Evolutionary conservation across 2,888 invertebrate species (phyloP), one percentile per base, ranked within the genome.

Genomic region (Metacarcinus magister): DNA sequence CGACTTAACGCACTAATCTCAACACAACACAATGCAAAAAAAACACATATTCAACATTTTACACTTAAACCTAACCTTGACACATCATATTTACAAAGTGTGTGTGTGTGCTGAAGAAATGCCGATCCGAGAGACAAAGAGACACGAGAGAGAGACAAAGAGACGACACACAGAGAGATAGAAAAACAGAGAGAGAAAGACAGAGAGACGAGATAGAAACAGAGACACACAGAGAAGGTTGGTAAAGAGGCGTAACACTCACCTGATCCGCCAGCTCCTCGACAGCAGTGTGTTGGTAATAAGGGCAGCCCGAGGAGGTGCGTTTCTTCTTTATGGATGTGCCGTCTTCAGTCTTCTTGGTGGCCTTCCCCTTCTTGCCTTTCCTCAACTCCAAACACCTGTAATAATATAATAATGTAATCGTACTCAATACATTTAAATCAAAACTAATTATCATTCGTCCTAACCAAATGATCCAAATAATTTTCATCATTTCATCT

Each of bases 371-470:
- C 97, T 98, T 98, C 97, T 98, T 98, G 43, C 97, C 97, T 97
- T 98, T 98, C 97, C 99, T 98, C 97, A 99, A 98, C 97, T 99
- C 99, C 96, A 99, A 97, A 97, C 99, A 99, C 97, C 98, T 98
- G 97, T 2, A 23, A 19, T 23, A 75, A 28, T 39, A 46, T 16
- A 28, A 0, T 23, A 32, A 23, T 5, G 87, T n/a, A n/a, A n/a
- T 39, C 39, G 0, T 39, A 39, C 39, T 39, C 39, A 39, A 39
- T 39, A 39, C 39, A 39, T 2, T 39, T 39, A 39, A 39, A 39
- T 39, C 39, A 39, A 39, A 39, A 39, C 39, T 39, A 39, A 39
- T 39, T 39, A 39, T 39, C 39, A 39, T 39, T 2, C 39, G 2
- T 39, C 39, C 39, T 2, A 39, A n/a, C n/a, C n/a, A n/a, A n/a